A percentile compares a stretch with the other conserved stretches of the same genome.
These are phyloP conservation scores for Oceanodroma tethys DNA, from an alignment of 2,113 vertebrate species.

Conservation along the genomic window DNA sequence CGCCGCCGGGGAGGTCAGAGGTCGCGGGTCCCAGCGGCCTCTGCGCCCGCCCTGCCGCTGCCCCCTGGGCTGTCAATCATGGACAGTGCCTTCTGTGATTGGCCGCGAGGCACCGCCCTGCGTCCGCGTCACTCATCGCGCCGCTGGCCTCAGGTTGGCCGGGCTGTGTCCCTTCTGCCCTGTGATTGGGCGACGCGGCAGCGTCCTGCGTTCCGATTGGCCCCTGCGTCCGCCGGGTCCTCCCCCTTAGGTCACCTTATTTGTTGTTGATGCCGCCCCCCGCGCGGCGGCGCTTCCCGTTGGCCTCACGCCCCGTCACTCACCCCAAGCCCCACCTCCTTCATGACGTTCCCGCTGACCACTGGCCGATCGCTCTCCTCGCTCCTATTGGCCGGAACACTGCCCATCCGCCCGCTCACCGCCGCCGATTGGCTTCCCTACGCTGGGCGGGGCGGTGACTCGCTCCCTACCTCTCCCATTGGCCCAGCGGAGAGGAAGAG, in stretches of 20 bases:
- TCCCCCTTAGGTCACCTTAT: conserved; percentile 29
- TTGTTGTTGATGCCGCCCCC: background rate
- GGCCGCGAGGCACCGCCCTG: background rate
- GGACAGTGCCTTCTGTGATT: background rate
- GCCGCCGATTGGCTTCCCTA: background rate
- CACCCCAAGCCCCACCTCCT: background rate
- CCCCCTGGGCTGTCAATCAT: background rate
- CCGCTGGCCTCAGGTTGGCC: background rate
- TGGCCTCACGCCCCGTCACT: background rate
- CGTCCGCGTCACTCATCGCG: background rate
- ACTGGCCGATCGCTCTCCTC: background rate
- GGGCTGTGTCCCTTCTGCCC: accelerated
- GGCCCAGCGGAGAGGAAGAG: background rate
- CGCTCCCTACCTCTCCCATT: background rate
- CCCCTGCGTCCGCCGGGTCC: accelerated
- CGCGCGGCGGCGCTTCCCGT: background rate
- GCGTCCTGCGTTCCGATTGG: background rate
- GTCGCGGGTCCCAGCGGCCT: background rate
- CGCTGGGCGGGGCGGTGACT: background rate
- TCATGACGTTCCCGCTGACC: accelerated
- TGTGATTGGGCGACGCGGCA: background rate
- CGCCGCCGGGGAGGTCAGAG: background rate
- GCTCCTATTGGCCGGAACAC: background rate
- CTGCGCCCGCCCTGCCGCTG: background rate
- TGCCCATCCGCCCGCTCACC: background rate